Percentiles rank a stretch among this genome's conserved stretches.
These are phyloP conservation scores for Eupeodes luniger DNA, from an alignment of 2,888 invertebrate species.

Conservation along the genomic window DNA sequence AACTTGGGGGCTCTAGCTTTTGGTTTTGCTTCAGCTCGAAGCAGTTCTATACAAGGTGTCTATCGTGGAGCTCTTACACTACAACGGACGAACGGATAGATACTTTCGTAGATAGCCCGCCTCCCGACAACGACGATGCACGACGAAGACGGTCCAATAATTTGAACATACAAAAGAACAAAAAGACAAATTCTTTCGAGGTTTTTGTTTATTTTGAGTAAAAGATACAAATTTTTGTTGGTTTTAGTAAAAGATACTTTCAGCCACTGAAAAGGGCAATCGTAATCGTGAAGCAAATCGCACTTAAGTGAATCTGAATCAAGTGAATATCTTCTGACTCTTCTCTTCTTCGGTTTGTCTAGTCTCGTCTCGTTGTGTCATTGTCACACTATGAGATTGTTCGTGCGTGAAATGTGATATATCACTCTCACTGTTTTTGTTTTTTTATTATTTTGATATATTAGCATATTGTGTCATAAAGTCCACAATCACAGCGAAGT, in stretches of 20 bases:
- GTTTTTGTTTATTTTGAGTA: constrained; percentile 35
- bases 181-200: constrained; percentile 47
- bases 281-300: constrained; percentile 37
- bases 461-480: constrained; percentile 48
- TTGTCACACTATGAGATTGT: constrained; percentile 34
- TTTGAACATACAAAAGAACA: background rate
- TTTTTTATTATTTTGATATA: background rate
- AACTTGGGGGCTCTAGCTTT: constrained; percentile 73
- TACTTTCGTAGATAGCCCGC: background rate
- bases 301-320: constrained; percentile 34
- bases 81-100: background rate
- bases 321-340: constrained; percentile 31
- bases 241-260: constrained; percentile 24
- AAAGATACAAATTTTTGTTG: constrained; percentile 16
- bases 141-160: constrained; percentile 50
- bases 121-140: constrained; percentile 41
- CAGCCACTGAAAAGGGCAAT: constrained; percentile 59
- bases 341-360: too few species aligned
- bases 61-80: constrained; percentile 66
- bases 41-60: constrained; percentile 75
- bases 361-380: too few species aligned
- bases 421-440: constrained; percentile 65
- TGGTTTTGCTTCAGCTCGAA: constrained; percentile 60
- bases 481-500: constrained; percentile 44
- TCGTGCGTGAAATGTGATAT: constrained; percentile 49